Evolutionary conservation across 2,888 invertebrate species (phyloP), one percentile per base, ranked within the genome.

Genomic region (Drosophila siamana): DNA sequence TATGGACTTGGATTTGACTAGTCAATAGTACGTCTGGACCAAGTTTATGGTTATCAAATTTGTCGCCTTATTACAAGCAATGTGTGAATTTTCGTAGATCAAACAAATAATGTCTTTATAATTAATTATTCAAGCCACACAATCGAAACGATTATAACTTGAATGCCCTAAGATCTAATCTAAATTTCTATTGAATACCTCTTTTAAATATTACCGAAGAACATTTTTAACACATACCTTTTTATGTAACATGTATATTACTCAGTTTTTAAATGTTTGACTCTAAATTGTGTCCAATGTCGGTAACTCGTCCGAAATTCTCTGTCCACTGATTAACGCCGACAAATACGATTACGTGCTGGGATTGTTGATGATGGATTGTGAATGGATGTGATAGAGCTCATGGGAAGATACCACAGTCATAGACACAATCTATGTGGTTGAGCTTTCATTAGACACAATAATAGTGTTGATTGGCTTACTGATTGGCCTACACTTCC

Each of bases 401-500:
- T 28, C 28, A 5, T 19, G 15, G 2, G n/a, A 9, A 36, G 8
- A 8, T 13, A n/a, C 6, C 4, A 9, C 24, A 51, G 59, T 59
- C 22, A 61, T 33, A 33, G 63, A 67, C 73, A 67, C 67, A 59
- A 76, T 63, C 57, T 56, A 50, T 81, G 82, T 46, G 79, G 75
- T 64, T 66, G 67, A 63, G 41, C 82, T 66, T 74, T 87, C 74
- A 77, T 85, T 83, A 80, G 74, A 71, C 61, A 86, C 83, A 86
- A 83, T 83, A 82, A 79, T 82, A 82, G 77, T 72, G 88, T 63
- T 83, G 83, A 83, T 88, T 88, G 88, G 66, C 50, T 43, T 50
- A 36, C 64, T 80, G 80, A 84, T 84, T 84, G 84, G 66, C 51
- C 55, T 9, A 63, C 64, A 65, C 69, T 69, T 78, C 61, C 64